These are phyloP conservation scores for Lepus timidus DNA, from an alignment of 2,113 vertebrate species.

Conservation along the genomic window DNA sequence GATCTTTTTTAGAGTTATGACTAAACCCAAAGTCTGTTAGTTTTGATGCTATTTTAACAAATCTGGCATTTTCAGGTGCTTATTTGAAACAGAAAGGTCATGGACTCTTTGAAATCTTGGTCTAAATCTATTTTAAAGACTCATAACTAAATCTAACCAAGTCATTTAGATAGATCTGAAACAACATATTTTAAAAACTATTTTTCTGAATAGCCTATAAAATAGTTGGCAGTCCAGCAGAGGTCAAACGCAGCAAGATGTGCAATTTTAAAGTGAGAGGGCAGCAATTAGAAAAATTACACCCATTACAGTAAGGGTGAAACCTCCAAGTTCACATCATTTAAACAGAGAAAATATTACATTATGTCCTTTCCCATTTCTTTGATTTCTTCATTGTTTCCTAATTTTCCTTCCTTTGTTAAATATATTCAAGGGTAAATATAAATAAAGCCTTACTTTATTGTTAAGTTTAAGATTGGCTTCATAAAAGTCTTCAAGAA, in stretches of 20 bases:
- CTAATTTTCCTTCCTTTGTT: background rate
- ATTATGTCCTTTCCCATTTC: background rate
- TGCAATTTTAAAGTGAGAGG: constrained; percentile 62
- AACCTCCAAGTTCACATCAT: background rate
- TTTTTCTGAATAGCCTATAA: constrained; percentile 55
- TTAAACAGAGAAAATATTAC: background rate
- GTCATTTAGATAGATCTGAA: constrained; percentile 34
- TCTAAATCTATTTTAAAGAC: constrained; percentile 53
- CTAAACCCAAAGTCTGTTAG: background rate
- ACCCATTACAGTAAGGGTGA: background rate
- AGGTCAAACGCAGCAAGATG: constrained; percentile 53
- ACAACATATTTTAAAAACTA: constrained; percentile 61
- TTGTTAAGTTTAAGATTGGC: background rate
- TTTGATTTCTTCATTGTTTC: constrained; percentile 49
- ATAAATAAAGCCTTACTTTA: background rate
- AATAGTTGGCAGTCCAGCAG: constrained; percentile 5
- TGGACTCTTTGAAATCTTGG: constrained; percentile 50
- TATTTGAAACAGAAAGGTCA: constrained; percentile 47
- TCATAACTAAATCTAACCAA: background rate
- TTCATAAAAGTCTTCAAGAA: constrained; percentile 14
- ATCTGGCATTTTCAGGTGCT: background rate
- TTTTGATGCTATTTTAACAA: constrained; percentile 10
- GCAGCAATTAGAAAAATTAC: constrained; percentile 55
- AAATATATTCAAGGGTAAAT: constrained; percentile 14
- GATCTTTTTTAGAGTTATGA: constrained; percentile 2